Conservation (phyloP, 2,797 vertebrate genomes). For the Argentina silus region DNA sequence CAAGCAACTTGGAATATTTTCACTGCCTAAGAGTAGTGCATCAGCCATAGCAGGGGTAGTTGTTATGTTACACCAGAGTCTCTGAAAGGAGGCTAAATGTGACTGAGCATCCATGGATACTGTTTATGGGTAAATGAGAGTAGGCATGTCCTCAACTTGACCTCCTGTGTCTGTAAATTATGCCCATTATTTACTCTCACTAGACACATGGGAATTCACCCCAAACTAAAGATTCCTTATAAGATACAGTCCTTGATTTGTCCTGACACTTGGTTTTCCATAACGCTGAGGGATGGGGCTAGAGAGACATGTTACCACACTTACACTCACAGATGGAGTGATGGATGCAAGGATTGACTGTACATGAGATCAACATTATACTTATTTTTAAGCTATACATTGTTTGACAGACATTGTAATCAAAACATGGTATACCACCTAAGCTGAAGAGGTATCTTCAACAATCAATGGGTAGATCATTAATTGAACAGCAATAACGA, state of each 20-base stretch:
- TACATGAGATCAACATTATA: no score
- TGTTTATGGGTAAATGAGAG: background rate
- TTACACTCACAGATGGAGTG: no score
- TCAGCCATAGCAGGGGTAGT: background rate
- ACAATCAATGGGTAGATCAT: no score
- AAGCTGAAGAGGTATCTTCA: no score
- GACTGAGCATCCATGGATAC: background rate
- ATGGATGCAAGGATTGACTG: no score
- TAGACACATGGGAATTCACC: background rate
- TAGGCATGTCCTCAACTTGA: background rate
- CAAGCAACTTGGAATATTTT: background rate
- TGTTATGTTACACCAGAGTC: background rate
- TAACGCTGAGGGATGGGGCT: no score
- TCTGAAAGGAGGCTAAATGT: background rate
- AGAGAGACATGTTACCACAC: no score
- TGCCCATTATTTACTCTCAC: conserved; percentile 2
- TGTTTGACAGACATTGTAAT: no score
- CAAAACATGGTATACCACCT: no score
- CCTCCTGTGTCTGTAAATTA: background rate
- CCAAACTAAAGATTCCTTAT: background rate
- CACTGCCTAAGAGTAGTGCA: conserved; percentile 2
- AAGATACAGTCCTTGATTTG: background rate
- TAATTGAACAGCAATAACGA: no score
- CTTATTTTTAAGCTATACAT: no score
- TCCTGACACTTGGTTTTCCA: no score